A percentile compares a stretch with the other conserved stretches of the same genome.
These are phyloP conservation scores for Sminthopsis crassicaudata DNA, from an alignment of 2,113 vertebrate species.

Conservation along the genomic window DNA sequence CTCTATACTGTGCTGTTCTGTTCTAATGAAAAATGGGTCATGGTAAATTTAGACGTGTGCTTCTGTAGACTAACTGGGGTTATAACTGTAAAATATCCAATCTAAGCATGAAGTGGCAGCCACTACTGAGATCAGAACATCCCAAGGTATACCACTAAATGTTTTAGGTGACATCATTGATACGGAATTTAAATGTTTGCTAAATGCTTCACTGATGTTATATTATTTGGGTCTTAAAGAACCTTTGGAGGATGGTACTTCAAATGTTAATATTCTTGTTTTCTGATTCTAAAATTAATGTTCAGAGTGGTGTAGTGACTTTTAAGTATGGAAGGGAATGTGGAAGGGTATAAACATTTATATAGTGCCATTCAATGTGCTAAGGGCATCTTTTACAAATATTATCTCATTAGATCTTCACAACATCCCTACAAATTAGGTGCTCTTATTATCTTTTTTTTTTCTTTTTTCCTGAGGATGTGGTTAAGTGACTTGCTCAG, in stretches of 20 bases:
- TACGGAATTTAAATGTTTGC: background rate
- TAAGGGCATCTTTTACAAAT: background rate
- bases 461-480: too few species aligned
- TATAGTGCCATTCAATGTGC: background rate
- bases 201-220: background rate
- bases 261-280: background rate
- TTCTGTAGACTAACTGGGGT: conserved; percentile 16
- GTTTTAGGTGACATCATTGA: background rate
- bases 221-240: background rate
- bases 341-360: background rate
- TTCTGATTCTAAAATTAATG: background rate
- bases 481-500: too few species aligned
- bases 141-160: background rate
- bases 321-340: background rate
- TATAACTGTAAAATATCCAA: conserved; percentile 4
- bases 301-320: background rate
- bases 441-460: background rate
- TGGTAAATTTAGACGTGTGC: conserved; percentile 26
- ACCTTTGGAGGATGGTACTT: background rate
- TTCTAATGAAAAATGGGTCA: conserved; percentile 40
- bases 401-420: background rate
- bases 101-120: conserved; percentile 5
- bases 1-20: background rate
- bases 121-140: background rate
- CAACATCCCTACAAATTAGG: background rate